Evolutionary conservation across 2,113 vertebrate species (phyloP).

Genomic region (Actenoides hombroni): DNA sequence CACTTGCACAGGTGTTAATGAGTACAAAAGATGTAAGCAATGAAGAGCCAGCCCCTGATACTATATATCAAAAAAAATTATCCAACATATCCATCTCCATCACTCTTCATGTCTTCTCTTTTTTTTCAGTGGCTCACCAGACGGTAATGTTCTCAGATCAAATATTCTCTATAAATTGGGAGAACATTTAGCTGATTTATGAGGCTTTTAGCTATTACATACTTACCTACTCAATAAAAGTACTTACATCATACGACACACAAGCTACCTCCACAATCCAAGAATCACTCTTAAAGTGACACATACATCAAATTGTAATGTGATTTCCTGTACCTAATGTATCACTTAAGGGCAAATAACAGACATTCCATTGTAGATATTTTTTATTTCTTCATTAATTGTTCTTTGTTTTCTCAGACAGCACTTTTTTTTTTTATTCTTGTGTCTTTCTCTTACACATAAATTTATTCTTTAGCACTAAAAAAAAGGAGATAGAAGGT

Average conservation of each 20-base stretch:
- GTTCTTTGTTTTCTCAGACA: constrained; percentile 57
- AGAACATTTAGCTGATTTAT: constrained; percentile 83
- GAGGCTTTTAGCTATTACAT: constrained; percentile 84
- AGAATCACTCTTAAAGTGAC: constrained; percentile 79
- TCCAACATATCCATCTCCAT: constrained; percentile 72
- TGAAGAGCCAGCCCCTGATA: neutral
- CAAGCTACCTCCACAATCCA: constrained; percentile 76
- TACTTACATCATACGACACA: constrained; percentile 82
- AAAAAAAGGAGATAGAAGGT: constrained; percentile 5
- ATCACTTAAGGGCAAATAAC: constrained; percentile 80
- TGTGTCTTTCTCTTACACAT: neutral
- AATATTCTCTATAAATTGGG: constrained; percentile 83
- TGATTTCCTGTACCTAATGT: constrained; percentile 81
- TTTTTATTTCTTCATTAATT: constrained; percentile 68
- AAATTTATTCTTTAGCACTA: constrained; percentile 13
- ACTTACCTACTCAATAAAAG: constrained; percentile 84
- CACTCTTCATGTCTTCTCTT: constrained; percentile 65
- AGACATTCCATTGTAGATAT: constrained; percentile 67
- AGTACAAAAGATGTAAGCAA: neutral
- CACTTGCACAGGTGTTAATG: neutral
- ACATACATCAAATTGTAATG: constrained; percentile 80
- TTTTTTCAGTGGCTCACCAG: constrained; percentile 67
- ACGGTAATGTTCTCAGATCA: constrained; percentile 79
- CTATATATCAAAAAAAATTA: constrained; percentile 63
- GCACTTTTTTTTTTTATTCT: neutral